Conservation (phyloP, 2,888 invertebrate species). For the Stenoptilia bipunctidactyla region DNA sequence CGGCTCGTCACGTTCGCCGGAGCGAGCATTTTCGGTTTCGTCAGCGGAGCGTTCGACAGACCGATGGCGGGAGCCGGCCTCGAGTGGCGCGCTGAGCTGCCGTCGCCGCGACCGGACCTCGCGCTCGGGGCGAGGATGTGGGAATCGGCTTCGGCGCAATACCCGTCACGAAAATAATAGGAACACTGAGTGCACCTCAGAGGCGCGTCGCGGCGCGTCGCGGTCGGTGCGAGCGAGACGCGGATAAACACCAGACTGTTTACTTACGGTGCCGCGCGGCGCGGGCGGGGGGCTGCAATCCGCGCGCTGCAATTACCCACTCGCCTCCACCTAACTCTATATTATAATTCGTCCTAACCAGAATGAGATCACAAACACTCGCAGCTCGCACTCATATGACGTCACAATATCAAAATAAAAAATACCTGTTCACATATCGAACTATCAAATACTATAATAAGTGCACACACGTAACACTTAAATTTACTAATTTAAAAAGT, state of each 20-base stretch:
- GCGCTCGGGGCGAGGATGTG: constrained; percentile 65
- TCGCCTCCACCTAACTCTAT: constrained; percentile 33
- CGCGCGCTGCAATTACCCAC: constrained; percentile 67
- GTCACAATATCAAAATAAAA: too few relatives aligned
- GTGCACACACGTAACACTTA: too few relatives aligned
- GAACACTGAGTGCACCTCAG: constrained; percentile 70
- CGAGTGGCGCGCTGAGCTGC: neutral
- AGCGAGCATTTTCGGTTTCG: constrained; percentile 53
- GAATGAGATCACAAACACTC: constrained; percentile 16
- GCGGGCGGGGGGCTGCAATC: constrained; percentile 63
- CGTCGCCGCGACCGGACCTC: constrained; percentile 67
- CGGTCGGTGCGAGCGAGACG: constrained; percentile 70
- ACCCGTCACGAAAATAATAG: constrained; percentile 72
- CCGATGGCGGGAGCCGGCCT: constrained; percentile 41
- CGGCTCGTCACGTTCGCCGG: constrained; percentile 27
- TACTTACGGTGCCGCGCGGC: constrained; percentile 61
- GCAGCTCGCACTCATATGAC: too few relatives aligned
- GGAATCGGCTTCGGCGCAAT: constrained; percentile 71
- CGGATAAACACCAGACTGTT: constrained; percentile 72
- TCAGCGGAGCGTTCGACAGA: too few relatives aligned
- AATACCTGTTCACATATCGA: too few relatives aligned
- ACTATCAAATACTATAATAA: too few relatives aligned
- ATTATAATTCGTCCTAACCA: constrained; percentile 43
- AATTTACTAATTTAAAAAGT: too few relatives aligned
- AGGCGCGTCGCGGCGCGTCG: constrained; percentile 67